Conservation (phyloP, 2,113 vertebrate species). For the Phaetusa simplex region DNA sequence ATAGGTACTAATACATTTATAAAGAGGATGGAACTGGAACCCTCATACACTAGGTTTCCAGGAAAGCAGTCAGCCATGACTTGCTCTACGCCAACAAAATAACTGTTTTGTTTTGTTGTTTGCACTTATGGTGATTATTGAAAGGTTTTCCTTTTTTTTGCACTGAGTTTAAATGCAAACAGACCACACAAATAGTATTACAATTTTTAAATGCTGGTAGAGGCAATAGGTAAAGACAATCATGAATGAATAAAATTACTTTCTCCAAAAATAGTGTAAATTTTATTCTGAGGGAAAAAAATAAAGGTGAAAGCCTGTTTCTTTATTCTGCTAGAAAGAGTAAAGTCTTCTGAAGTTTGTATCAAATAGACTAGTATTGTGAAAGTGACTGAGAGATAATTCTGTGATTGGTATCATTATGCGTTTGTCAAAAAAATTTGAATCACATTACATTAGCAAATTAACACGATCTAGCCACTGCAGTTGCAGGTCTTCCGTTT, state of each 20-base stretch:
- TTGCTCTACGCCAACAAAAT: constrained; percentile 9
- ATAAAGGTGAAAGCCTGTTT: background rate
- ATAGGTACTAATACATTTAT: constrained; percentile 38
- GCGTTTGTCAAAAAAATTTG: background rate
- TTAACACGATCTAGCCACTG: background rate
- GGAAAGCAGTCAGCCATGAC: constrained; percentile 39
- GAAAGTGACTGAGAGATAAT: background rate
- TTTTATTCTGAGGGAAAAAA: rapidly evolving
- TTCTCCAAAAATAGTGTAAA: background rate
- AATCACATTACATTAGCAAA: background rate
- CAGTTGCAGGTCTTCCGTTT: background rate
- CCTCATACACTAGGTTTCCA: constrained; percentile 32
- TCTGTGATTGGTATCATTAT: background rate
- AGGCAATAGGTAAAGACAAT: background rate
- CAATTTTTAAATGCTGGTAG: background rate
- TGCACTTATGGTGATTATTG: background rate
- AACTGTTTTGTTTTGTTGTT: background rate
- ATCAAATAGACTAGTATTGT: background rate
- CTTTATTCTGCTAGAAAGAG: background rate
- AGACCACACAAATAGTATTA: background rate
- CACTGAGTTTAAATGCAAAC: background rate
- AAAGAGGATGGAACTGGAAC: constrained; percentile 34
- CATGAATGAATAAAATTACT: rapidly evolving
- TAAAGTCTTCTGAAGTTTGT: background rate
- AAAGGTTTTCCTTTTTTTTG: background rate